Evolutionary conservation across 2,888 invertebrate genomes (phyloP).

Genomic region (Lathronympha strigana): DNA sequence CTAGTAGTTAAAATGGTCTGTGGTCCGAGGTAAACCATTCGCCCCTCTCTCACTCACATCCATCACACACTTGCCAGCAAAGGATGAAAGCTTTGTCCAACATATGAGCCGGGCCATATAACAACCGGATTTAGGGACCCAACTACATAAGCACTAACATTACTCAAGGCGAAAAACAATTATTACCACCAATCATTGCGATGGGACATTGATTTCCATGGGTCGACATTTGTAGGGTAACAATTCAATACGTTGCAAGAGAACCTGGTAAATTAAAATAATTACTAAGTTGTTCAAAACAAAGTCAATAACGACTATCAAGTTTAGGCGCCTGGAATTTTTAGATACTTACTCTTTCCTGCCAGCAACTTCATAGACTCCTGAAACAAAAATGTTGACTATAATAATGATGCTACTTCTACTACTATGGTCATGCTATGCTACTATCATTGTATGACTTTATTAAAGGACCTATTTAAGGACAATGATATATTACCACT

Average conservation of each 20-base stretch:
- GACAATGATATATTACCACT: too few relatives aligned
- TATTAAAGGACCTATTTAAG: too few relatives aligned
- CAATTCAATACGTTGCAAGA: slow-evolving; percentile 67
- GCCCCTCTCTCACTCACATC: too few relatives aligned
- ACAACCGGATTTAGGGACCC: not conserved
- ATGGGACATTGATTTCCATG: slow-evolving; percentile 62
- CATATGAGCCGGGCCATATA: too few relatives aligned
- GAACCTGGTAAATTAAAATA: slow-evolving; percentile 55
- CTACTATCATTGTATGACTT: too few relatives aligned
- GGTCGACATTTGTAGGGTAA: slow-evolving; percentile 67
- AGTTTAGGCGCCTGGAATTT: not conserved
- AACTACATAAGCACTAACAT: not conserved
- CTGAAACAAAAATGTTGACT: slow-evolving; percentile 20
- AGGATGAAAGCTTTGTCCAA: too few relatives aligned
- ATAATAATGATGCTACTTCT: too few relatives aligned
- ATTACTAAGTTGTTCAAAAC: slow-evolving; percentile 7
- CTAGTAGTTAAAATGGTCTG: too few relatives aligned
- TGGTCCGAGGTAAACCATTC: too few relatives aligned
- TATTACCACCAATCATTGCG: slow-evolving; percentile 74
- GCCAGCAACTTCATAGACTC: slow-evolving; percentile 16
- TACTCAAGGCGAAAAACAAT: not conserved
- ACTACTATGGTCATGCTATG: too few relatives aligned
- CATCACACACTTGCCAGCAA: too few relatives aligned
- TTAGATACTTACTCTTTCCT: slow-evolving; percentile 14
- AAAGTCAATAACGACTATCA: not conserved